phyloP scores from a whole-genome alignment of 2,113 vertebrate genomes.

The Marmota flaviventris region DNA sequence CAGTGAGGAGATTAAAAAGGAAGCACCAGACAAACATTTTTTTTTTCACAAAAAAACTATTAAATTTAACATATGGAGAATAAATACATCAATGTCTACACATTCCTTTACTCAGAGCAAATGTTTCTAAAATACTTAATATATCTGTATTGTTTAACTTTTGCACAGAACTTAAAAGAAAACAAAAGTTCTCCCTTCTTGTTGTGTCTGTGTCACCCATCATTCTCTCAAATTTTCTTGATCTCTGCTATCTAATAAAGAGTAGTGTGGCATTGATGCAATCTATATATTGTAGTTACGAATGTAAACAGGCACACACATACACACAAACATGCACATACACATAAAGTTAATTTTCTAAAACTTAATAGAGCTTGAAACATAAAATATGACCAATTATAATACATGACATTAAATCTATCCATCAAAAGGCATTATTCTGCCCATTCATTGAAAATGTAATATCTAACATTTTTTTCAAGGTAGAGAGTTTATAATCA shows the following conservation, averaged over 20 bases:
- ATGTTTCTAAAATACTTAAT: neutral
- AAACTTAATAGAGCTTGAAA: neutral
- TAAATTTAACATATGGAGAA: neutral
- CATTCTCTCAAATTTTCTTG: neutral
- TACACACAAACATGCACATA: too few species aligned
- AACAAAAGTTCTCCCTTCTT: neutral
- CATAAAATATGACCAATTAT: neutral
- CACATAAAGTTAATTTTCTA: neutral
- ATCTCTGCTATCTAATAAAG: neutral
- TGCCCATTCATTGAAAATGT: neutral
- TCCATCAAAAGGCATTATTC: neutral
- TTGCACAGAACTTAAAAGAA: neutral
- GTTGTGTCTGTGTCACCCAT: neutral
- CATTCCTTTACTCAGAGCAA: neutral
- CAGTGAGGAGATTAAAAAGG: neutral
- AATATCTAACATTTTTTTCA: neutral
- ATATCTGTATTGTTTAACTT: neutral
- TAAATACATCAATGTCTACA: neutral
- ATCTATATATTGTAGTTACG: neutral
- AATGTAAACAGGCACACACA: too few species aligned
- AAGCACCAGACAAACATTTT: neutral
- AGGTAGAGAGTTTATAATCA: neutral
- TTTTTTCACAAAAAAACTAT: neutral
- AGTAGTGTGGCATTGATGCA: neutral
- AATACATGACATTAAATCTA: neutral